Percentiles rank a stretch among this genome's conserved stretches.
Evolutionary conservation across 2,113 vertebrate genomes (phyloP).

Genomic region (Solenodon paradoxus): DNA sequence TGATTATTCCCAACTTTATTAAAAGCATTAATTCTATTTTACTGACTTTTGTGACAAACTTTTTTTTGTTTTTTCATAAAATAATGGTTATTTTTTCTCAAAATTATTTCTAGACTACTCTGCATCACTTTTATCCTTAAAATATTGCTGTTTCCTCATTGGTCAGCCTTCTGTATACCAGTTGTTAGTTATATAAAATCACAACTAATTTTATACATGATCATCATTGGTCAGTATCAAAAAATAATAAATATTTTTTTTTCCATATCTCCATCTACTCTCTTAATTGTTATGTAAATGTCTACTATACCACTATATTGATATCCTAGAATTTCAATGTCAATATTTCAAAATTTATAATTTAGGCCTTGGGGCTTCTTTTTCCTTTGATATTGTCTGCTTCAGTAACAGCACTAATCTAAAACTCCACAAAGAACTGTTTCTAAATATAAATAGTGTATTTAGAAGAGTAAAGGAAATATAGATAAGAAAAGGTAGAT

Average conservation of each 20-base stretch:
- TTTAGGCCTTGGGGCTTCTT: background rate
- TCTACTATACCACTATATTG: background rate
- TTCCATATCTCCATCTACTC: background rate
- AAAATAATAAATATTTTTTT: background rate
- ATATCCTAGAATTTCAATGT: background rate
- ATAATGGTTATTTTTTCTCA: background rate
- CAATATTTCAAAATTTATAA: background rate
- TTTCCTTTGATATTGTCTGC: background rate
- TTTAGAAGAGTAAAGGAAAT: no score
- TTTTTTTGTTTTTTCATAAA: background rate
- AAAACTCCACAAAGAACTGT: background rate
- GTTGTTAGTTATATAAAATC: background rate
- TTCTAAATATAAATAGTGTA: background rate
- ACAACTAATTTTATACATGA: background rate
- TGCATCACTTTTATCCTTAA: background rate
- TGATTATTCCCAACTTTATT: background rate
- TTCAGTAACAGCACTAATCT: background rate
- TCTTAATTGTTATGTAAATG: background rate
- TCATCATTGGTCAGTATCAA: background rate
- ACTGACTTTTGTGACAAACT: background rate
- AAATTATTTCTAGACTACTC: background rate
- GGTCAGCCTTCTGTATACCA: background rate
- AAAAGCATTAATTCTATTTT: background rate
- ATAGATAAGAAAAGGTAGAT: background rate
- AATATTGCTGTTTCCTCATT: background rate